These are phyloP conservation scores for Pyrochroa serraticornis DNA, from an alignment of 2,888 invertebrate genomes.

Conservation along the genomic window DNA sequence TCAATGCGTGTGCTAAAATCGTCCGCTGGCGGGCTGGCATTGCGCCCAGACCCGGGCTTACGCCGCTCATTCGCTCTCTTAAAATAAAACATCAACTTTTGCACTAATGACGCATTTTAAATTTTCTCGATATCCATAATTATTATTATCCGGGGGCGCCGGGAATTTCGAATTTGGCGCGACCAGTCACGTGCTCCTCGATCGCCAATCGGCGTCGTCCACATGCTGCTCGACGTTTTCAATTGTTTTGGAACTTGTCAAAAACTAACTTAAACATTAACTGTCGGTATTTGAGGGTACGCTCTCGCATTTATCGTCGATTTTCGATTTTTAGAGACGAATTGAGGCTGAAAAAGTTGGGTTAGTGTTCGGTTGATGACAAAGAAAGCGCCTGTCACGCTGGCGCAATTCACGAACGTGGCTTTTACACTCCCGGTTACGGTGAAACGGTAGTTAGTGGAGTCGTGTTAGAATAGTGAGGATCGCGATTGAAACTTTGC, in stretches of 20 bases:
- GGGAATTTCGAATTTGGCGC: conserved; percentile 28
- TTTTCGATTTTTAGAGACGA: background rate
- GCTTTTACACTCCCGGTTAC: conserved; percentile 18
- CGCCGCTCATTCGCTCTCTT: conserved; percentile 31
- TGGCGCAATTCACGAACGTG: conserved; percentile 26
- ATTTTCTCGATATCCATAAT: conserved; percentile 9
- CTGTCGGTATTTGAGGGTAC: conserved; percentile 2
- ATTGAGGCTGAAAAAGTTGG: conserved; percentile 8
- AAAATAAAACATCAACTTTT: conserved; percentile 49
- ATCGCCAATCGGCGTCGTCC: conserved; percentile 59
- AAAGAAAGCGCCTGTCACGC: conserved; percentile 26
- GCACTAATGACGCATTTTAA: conserved; percentile 48
- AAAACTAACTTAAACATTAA: conserved; percentile 17
- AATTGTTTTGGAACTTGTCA: conserved; percentile 25
- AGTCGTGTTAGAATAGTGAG: background rate
- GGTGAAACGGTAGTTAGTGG: conserved; percentile 4
- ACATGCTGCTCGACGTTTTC: conserved; percentile 55
- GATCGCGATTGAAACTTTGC: background rate
- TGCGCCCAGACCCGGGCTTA: conserved; percentile 61
- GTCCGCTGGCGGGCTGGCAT: conserved; percentile 57
- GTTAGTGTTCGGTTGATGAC: conserved; percentile 3
- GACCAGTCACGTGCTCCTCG: conserved; percentile 32
- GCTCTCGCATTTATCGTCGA: background rate
- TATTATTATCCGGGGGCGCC: conserved; percentile 17
- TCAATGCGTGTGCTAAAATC: conserved; percentile 61